Conservation (phyloP, 1,140 invertebrate genomes). For the Bicyclus anynana region DNA sequence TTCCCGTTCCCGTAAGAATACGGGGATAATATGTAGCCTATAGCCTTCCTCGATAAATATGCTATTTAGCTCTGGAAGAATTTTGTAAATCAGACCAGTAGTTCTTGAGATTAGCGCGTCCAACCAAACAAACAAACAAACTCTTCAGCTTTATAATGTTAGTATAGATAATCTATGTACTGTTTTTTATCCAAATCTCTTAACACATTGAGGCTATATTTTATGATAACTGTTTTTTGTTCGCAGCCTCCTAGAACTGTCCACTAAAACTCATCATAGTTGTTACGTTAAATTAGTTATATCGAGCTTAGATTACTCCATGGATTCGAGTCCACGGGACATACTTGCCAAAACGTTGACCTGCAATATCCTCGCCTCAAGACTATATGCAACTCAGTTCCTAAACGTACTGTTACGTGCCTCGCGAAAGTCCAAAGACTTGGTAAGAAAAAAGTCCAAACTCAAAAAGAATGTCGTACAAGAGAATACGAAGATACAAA, state of each 20-base stretch:
- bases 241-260: constrained; percentile 86
- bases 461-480: constrained; percentile 55
- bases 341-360: constrained; percentile 84
- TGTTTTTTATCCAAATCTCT: too few species aligned
- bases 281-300: constrained; percentile 95
- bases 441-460: constrained; percentile 63
- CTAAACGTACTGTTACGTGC: constrained; percentile 90
- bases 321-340: constrained; percentile 84
- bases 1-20: too few species aligned
- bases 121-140: too few species aligned
- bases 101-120: too few species aligned
- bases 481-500: constrained; percentile 43
- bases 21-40: too few species aligned
- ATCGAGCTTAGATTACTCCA: constrained; percentile 91
- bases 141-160: too few species aligned
- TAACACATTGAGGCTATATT: too few species aligned
- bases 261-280: constrained; percentile 90
- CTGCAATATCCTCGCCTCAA: constrained; percentile 83
- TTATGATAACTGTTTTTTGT: constrained; percentile 20
- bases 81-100: too few species aligned
- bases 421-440: constrained; percentile 74
- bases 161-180: too few species aligned
- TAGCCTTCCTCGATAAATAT: too few species aligned
- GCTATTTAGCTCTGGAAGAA: too few species aligned
- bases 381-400: constrained; percentile 94